These are phyloP conservation scores for Anabas testudineus DNA, from an alignment of 2,797 vertebrate species.

Conservation along the genomic window DNA sequence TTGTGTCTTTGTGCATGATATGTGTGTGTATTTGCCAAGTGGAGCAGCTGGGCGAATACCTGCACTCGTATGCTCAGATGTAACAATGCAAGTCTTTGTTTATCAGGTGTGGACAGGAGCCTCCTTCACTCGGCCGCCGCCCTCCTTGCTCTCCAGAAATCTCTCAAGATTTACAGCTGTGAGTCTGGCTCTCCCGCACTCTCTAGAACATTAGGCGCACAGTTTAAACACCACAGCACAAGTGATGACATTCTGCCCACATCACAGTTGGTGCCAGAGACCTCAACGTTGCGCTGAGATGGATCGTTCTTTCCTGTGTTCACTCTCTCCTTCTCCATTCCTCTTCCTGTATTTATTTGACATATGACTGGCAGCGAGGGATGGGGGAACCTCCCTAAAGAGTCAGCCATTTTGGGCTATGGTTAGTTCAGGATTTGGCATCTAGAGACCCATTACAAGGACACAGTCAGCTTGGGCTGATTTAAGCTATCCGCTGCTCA, in stretches of 20 bases:
- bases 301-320: constrained; percentile 63
- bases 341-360: constrained; percentile 77
- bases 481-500: constrained; percentile 71
- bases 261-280: constrained; percentile 67
- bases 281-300: constrained; percentile 57
- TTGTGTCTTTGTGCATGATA: not conserved
- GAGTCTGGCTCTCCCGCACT: constrained; percentile 34
- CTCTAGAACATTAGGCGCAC: constrained; percentile 70
- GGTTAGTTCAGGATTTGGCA: constrained; percentile 72
- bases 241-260: constrained; percentile 67
- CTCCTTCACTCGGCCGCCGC: constrained; percentile 29
- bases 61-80: constrained; percentile 16
- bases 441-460: constrained; percentile 69
- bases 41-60: constrained; percentile 25
- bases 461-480: constrained; percentile 65
- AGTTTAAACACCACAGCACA: constrained; percentile 58
- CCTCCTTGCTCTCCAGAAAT: constrained; percentile 57
- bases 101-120: constrained; percentile 64
- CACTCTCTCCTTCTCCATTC: constrained; percentile 44
- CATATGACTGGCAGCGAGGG: constrained; percentile 63
- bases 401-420: constrained; percentile 55
- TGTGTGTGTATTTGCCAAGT: constrained; percentile 12
- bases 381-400: constrained; percentile 35
- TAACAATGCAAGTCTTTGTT: constrained; percentile 52
- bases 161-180: constrained; percentile 65